A percentile compares a stretch with the other conserved stretches of the same genome.
These are phyloP conservation scores for Halcyon smyrnensis DNA, from an alignment of 2,797 vertebrate species.

Conservation along the genomic window DNA sequence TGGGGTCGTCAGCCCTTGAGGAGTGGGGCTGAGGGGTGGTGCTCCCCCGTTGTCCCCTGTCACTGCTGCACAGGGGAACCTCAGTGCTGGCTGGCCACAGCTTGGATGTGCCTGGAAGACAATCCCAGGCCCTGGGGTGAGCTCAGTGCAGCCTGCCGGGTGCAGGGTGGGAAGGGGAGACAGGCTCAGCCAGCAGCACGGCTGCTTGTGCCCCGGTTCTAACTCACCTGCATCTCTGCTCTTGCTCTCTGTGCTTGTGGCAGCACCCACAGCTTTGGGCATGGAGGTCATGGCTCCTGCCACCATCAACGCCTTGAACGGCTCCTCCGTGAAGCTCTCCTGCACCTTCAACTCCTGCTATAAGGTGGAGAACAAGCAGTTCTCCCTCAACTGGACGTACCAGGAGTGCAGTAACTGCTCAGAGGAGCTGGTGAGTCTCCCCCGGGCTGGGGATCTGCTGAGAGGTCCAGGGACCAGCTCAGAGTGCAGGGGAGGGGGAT, in stretches of 20 bases:
- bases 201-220: background rate
- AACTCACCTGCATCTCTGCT: background rate
- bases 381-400: slow-evolving; percentile 97
- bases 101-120: background rate
- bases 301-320: slow-evolving; percentile 87
- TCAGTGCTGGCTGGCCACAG: background rate
- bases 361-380: slow-evolving; percentile 88
- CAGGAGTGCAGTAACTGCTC: slow-evolving; percentile 87
- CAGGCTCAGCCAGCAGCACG: background rate
- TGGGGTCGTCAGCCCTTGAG: background rate
- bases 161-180: background rate
- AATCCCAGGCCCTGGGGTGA: background rate
- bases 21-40: background rate
- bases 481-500: background rate
- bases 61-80: background rate
- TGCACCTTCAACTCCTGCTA: slow-evolving; percentile 98
- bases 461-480: background rate
- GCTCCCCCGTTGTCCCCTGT: background rate
- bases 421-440: slow-evolving; percentile 86
- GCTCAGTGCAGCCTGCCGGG: background rate
- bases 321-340: slow-evolving; percentile 86
- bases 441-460: background rate
- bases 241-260: background rate
- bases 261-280: slow-evolving; percentile 78
- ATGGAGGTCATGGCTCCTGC: slow-evolving; percentile 89